A percentile compares a stretch with the other conserved stretches of the same genome.
Evolutionary conservation across 2,888 invertebrate genomes (phyloP).

Genomic region (Epicampocera succincta): DNA sequence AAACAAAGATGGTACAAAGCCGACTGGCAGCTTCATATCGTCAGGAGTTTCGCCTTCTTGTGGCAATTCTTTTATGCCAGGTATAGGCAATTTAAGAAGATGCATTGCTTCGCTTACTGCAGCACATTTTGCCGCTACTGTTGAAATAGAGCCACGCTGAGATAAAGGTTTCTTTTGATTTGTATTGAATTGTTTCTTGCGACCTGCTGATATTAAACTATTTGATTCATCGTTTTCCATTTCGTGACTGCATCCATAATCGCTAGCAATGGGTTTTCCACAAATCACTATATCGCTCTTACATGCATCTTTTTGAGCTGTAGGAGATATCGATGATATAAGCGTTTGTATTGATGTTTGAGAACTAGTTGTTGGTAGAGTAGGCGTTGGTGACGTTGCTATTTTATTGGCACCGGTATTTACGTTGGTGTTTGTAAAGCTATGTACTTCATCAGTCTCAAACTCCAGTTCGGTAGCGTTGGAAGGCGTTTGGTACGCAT

Average conservation of each 20-base stretch:
- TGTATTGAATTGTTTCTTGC: conserved; percentile 69
- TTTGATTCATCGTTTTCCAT: conserved; percentile 21
- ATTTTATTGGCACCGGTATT: neutral
- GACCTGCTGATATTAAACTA: conserved; percentile 34
- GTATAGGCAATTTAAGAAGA: conserved; percentile 81
- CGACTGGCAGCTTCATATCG: conserved; percentile 79
- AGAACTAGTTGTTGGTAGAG: conserved; percentile 74
- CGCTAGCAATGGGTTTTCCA: conserved; percentile 21
- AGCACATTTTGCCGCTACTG: conserved; percentile 77
- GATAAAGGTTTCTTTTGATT: conserved; percentile 74
- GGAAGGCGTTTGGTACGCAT: conserved; percentile 88
- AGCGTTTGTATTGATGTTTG: conserved; percentile 77
- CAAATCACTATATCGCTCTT: neutral
- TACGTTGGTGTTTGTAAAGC: conserved; percentile 69
- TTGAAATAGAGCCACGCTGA: conserved; percentile 76
- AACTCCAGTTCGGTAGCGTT: conserved; percentile 89
- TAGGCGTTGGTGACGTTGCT: conserved; percentile 50
- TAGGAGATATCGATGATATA: conserved; percentile 74
- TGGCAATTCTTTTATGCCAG: conserved; percentile 79
- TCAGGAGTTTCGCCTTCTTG: conserved; percentile 77
- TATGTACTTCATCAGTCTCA: conserved; percentile 81
- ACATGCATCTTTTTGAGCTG: conserved; percentile 61
- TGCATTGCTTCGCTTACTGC: conserved; percentile 76
- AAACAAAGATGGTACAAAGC: conserved; percentile 85
- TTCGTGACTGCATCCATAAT: neutral